phyloP scores from a whole-genome alignment of 2,797 vertebrate species.

The Chrosomus eos region DNA sequence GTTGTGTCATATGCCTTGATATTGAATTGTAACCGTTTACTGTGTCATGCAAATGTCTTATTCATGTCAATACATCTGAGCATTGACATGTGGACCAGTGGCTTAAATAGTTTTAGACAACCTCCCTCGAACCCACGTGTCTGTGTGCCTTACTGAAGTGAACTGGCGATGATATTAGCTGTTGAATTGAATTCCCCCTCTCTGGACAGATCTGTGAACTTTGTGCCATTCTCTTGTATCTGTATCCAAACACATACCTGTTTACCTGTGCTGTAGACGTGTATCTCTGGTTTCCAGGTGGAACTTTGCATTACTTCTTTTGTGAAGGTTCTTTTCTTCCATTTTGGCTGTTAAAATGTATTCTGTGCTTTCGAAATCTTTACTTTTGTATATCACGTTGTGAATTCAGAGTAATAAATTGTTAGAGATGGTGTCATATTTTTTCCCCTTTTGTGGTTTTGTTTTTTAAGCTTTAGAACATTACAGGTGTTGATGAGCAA shows the following conservation, averaged over 20 bases:
- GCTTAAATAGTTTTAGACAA: conserved; percentile 52
- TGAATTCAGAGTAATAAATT: conserved; percentile 55
- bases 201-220: conserved; percentile 45
- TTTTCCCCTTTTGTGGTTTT: not conserved
- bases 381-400: conserved; percentile 63
- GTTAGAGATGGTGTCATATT: conserved; percentile 2
- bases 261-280: conserved; percentile 48
- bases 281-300: conserved; percentile 47
- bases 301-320: conserved; percentile 45
- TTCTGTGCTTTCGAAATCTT: conserved; percentile 54
- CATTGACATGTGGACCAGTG: conserved; percentile 53
- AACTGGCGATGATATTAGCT: conserved; percentile 43
- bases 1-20: conserved; percentile 50
- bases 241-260: conserved; percentile 37
- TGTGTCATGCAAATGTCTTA: conserved; percentile 47
- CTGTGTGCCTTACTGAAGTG: conserved; percentile 61
- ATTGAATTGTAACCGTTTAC: conserved; percentile 54
- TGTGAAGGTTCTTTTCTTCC: conserved; percentile 43
- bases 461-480: not conserved
- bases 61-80: conserved; percentile 51
- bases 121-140: conserved; percentile 43
- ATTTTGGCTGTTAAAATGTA: conserved; percentile 45
- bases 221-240: conserved; percentile 57
- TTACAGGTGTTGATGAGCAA: not conserved
- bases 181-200: conserved; percentile 45